A percentile compares a stretch with the other conserved stretches of the same genome.
Evolutionary conservation across 1,140 invertebrate species (phyloP).

Genomic region (Drosophila cardini): DNA sequence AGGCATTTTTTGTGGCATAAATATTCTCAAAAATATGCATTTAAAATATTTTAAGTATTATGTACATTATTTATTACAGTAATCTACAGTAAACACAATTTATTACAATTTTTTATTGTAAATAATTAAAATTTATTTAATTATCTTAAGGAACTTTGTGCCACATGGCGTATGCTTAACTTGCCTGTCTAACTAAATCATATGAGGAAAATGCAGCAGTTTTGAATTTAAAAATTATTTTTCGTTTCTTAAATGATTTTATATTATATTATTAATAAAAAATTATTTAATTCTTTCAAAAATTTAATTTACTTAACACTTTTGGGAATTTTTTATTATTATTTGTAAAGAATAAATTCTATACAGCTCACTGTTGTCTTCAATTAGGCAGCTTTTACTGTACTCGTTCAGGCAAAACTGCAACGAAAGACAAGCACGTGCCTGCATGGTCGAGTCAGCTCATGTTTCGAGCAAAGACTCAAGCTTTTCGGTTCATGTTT

Average conservation of each 20-base stretch:
- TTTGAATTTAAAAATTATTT: not conserved
- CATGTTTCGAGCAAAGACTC: no score
- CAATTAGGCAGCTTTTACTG: not conserved
- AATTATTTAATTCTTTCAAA: no score
- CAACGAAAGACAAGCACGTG: not conserved
- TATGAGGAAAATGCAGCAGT: not conserved
- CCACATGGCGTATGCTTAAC: conserved; percentile 23
- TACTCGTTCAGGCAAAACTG: not conserved
- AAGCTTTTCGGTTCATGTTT: no score
- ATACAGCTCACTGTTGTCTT: no score
- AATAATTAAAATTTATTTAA: not conserved
- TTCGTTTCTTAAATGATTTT: not conserved
- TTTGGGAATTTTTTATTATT: no score
- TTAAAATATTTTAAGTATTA: no score
- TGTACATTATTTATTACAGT: no score
- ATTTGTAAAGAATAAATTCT: no score
- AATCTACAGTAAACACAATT: no score
- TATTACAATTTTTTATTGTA: not conserved
- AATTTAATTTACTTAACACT: no score
- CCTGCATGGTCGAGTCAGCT: not conserved
- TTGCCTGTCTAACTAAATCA: not conserved
- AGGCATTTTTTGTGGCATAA: conserved; percentile 2
- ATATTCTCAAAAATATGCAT: not conserved
- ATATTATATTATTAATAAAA: no score
- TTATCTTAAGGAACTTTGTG: not conserved